phyloP scores from a whole-genome alignment of 2,113 vertebrate genomes.

The Catagonus wagneri region DNA sequence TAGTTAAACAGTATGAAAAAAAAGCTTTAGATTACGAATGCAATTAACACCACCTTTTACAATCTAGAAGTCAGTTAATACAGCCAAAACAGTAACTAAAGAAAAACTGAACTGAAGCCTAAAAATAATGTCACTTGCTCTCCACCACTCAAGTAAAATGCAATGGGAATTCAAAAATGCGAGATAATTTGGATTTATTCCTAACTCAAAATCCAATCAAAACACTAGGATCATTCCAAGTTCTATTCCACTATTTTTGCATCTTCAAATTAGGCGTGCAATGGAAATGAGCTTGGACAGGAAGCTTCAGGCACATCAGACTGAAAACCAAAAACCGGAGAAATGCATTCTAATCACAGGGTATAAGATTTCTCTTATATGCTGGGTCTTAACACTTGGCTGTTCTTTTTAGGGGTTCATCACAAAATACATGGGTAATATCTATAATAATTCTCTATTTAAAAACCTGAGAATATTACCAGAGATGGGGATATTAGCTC shows the following conservation, averaged over 20 bases:
- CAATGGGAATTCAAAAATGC: conserved; percentile 49
- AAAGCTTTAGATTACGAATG: not conserved
- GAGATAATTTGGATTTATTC: conserved; percentile 49
- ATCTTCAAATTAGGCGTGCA: conserved; percentile 47
- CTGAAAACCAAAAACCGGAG: not conserved
- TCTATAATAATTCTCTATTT: not conserved
- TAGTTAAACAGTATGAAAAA: not conserved
- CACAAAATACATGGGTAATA: not conserved
- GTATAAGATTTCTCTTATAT: not conserved
- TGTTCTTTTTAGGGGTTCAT: not conserved
- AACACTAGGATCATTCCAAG: conserved; percentile 56
- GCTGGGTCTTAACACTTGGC: not conserved
- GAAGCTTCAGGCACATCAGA: not conserved
- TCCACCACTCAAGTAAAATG: not conserved
- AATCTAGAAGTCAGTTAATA: conserved; percentile 47
- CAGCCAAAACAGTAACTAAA: conserved; percentile 54
- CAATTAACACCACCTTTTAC: conserved; percentile 49
- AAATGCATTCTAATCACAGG: not conserved
- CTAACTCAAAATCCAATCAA: conserved; percentile 60
- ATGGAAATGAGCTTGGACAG: conserved; percentile 55
- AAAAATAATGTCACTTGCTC: conserved; percentile 24
- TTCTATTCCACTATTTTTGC: conserved; percentile 58
- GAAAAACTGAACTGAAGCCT: conserved; percentile 47
- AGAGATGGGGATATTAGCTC: not conserved
- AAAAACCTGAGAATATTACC: conserved; percentile 23